These are phyloP conservation scores for Maccullochella peelii DNA, from an alignment of 2,113 vertebrate genomes.

Conservation along the genomic window DNA sequence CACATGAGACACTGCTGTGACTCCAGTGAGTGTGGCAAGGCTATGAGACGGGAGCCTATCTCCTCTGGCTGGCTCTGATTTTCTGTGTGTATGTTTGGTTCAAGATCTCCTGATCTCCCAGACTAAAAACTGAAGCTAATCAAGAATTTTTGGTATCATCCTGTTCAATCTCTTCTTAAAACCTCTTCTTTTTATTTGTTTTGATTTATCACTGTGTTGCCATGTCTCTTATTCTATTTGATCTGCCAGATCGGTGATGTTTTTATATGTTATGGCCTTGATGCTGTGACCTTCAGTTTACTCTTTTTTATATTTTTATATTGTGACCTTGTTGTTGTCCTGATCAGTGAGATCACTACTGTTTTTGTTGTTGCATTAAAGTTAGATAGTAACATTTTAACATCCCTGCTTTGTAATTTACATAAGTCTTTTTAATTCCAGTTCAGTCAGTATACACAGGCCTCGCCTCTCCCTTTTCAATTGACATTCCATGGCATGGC, in stretches of 20 bases:
- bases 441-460: conserved; percentile 2
- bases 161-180: neutral
- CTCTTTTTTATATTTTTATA: conserved; percentile 1
- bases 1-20: neutral
- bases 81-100: neutral
- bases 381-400: no score
- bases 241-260: neutral
- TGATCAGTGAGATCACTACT: neutral
- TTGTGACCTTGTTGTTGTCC: neutral
- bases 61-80: neutral
- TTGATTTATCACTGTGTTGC: neutral
- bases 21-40: no score
- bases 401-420: no score
- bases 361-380: no score
- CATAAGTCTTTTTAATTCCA: conserved; percentile 19
- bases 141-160: neutral
- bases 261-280: neutral
- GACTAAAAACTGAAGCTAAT: neutral
- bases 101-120: neutral
- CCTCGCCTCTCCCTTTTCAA: neutral
- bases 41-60: neutral
- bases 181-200: neutral
- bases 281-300: neutral
- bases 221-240: neutral
- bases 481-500: conserved; percentile 32